phyloP scores from a whole-genome alignment of 2,888 invertebrate species.

The Athalia rosae region DNA sequence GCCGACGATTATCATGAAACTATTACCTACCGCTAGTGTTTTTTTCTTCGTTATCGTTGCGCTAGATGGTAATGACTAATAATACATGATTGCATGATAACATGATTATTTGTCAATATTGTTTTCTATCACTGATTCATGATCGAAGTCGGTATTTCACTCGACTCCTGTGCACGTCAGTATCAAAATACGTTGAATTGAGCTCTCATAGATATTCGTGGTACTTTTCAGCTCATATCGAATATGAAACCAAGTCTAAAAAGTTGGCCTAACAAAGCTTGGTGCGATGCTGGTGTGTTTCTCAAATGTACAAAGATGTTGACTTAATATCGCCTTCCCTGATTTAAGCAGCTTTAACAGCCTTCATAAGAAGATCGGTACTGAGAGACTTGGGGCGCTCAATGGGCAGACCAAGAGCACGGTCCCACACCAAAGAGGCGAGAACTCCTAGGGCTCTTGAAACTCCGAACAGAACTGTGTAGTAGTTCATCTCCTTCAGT shows the following conservation, averaged over 20 bases:
- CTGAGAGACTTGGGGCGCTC: conserved; percentile 89
- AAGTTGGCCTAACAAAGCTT: conserved; percentile 30
- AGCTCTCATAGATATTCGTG: conserved; percentile 18
- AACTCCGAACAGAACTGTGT: conserved; percentile 93
- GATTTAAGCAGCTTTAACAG: conserved; percentile 65
- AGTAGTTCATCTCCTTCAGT: conserved; percentile 92
- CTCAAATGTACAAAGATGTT: conserved; percentile 19
- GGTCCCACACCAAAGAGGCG: conserved; percentile 87
- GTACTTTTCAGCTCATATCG: conserved; percentile 26
- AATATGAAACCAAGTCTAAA: conserved; percentile 27
- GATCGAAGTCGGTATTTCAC: background rate
- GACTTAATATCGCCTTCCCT: background rate
- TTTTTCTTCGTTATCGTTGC: conserved; percentile 26
- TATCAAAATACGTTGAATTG: conserved; percentile 9
- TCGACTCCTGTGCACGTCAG: conserved; percentile 7
- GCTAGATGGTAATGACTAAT: conserved; percentile 36
- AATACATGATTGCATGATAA: conserved; percentile 43
- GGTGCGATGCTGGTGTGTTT: conserved; percentile 8
- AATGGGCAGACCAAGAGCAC: conserved; percentile 88
- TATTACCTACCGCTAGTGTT: conserved; percentile 14
- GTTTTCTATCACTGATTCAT: conserved; percentile 16
- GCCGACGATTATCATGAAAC: conserved; percentile 1
- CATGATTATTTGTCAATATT: conserved; percentile 40
- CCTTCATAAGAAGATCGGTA: conserved; percentile 71
- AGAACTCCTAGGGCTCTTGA: conserved; percentile 90